Conservation (phyloP, 92 coral and sea anemone species). For the Pocillopora grandis region DNA sequence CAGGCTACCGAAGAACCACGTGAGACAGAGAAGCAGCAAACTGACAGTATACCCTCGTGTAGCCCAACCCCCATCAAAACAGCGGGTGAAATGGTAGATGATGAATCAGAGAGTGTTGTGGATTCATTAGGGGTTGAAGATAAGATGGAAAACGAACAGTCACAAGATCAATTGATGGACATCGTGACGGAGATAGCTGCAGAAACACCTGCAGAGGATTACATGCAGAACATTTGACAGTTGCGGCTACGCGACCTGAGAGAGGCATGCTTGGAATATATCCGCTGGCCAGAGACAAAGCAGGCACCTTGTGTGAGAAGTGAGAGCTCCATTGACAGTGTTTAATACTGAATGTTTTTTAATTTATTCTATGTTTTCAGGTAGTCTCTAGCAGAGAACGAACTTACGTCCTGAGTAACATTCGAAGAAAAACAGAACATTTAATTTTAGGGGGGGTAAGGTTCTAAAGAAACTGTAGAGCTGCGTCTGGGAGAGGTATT, state of each 20-base stretch:
- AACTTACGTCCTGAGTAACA: no score
- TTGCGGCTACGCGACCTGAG: slow-evolving; percentile 86
- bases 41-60: slow-evolving; percentile 17
- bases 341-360: background rate
- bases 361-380: no score
- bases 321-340: background rate
- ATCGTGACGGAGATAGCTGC: slow-evolving; percentile 63
- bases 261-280: slow-evolving; percentile 62
- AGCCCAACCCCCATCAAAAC: slow-evolving; percentile 19
- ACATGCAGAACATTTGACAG: slow-evolving; percentile 67
- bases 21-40: slow-evolving; percentile 14
- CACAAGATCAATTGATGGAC: slow-evolving; percentile 42
- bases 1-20: slow-evolving; percentile 12
- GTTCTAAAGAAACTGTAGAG: no score
- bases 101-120: background rate
- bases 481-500: no score
- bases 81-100: background rate
- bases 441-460: no score
- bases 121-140: background rate
- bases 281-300: slow-evolving; percentile 73
- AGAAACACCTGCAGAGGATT: slow-evolving; percentile 29
- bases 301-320: slow-evolving; percentile 37
- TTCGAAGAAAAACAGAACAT: no score
- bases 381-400: no score
- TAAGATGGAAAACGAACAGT: slow-evolving; percentile 13